These are phyloP conservation scores for Poicephalus meyeri DNA, from an alignment of 2,113 vertebrate species.

Conservation along the genomic window DNA sequence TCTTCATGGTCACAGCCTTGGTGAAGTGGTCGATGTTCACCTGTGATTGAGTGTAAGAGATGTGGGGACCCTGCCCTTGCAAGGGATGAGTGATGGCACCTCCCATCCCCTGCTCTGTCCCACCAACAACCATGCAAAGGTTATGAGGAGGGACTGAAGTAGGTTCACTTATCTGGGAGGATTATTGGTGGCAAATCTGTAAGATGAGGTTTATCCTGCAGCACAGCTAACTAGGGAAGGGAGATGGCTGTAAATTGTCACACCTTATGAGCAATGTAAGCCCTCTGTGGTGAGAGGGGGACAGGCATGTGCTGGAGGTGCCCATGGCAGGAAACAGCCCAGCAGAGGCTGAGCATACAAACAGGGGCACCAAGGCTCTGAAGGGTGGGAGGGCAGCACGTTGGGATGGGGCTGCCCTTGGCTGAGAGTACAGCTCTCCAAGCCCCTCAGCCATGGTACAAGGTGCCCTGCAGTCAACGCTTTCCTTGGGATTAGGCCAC, in stretches of 20 bases:
- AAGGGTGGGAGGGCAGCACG: background rate
- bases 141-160: background rate
- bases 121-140: accelerated
- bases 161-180: background rate
- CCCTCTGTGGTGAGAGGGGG: background rate
- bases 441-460: accelerated
- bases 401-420: background rate
- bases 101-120: background rate
- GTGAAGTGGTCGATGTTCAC: slow-evolving; percentile 97
- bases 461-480: background rate
- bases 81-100: background rate
- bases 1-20: slow-evolving; percentile 90
- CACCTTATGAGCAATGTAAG: background rate
- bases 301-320: background rate
- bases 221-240: background rate
- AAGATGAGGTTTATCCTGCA: background rate
- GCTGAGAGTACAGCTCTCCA: accelerated
- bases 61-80: background rate
- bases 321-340: background rate
- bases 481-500: background rate
- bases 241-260: background rate
- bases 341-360: background rate
- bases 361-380: background rate
- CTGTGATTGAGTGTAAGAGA: slow-evolving; percentile 65
- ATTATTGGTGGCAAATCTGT: background rate